Evolutionary conservation across 23 tunicate species (phyloP).

Genomic region (Halocynthia roretzi): DNA sequence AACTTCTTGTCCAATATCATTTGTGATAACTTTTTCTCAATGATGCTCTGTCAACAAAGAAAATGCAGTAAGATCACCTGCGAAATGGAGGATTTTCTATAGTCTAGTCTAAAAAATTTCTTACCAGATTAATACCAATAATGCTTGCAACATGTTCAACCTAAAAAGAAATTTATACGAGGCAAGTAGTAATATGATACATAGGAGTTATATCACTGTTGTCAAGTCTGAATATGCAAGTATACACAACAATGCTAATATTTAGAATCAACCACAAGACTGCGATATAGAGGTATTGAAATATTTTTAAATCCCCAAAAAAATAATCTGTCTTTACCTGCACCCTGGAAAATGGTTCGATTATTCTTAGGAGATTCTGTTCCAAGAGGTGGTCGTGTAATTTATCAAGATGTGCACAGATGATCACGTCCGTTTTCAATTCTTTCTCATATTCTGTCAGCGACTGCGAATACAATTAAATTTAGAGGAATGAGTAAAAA

Average conservation of each 20-base stretch:
- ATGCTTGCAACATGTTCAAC: conserved; percentile 51
- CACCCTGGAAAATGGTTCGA: conserved; percentile 94
- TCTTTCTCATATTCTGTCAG: conserved; percentile 42
- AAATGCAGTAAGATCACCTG: conserved; percentile 10
- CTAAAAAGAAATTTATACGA: conserved; percentile 6
- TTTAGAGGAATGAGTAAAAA: neutral
- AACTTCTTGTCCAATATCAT: conserved; percentile 99
- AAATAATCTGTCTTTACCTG: conserved; percentile 31
- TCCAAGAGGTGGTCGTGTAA: conserved; percentile 93
- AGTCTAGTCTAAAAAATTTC: neutral
- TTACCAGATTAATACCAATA: conserved; percentile 46
- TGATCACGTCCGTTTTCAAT: conserved; percentile 66
- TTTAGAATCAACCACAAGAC: neutral
- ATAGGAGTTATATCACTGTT: no score
- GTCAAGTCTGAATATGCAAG: no score
- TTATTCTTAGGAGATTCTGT: conserved; percentile 81
- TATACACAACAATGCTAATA: no score
- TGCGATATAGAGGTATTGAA: neutral
- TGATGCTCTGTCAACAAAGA: conserved; percentile 35
- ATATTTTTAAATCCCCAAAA: neutral
- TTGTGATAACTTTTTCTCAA: conserved; percentile 96
- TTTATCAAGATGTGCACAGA: conserved; percentile 83
- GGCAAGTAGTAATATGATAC: neutral
- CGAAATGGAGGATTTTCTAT: neutral
- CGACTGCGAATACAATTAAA: conserved; percentile 10